Evolutionary conservation across 2,888 invertebrate genomes (phyloP), one percentile per base, ranked within the genome.

Genomic region (Melinopterus prodromus): DNA sequence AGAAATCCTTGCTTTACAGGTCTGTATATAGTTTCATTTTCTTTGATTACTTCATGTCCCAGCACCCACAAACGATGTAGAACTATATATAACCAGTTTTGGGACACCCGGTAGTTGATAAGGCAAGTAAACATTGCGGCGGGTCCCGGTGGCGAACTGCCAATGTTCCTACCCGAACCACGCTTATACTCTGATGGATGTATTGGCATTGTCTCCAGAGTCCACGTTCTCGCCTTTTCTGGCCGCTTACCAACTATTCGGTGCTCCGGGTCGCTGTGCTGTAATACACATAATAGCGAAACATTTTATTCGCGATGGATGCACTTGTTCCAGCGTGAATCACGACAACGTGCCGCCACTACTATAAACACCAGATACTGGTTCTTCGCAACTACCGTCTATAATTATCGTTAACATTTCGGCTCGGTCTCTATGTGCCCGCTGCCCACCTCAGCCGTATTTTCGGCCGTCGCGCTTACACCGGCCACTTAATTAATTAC

Each of bases 41-140:
- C 26, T 26, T 26, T 26, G 26, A 26, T 26, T 26, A 1, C 26
- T 1, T 26, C 26, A 26, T 26, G 26, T 26, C 26, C 26, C 26
- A 2, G 26, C 26, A 26, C 26, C 26, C 3, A 26, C 26, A 26
- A 26, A 26, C 26, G 26, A 26, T 26, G 26, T 26, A 26, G 26
- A 26, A 26, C 26, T 26, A 26, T 26, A 26, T 2, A 26, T 26
- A 26, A 53, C 16, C 70, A 76, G 77, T 79, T 85, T 84, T 83
- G 83, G 84, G 83, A 78, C 84, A 84, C 84, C 83, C 83, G 82
- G 83, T 84, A 83, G 84, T 84, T 83, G 82, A 79, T 76, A 80
- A 78, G 3, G 53, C 12, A 12, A 53, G 53, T 53, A 53, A 53
- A 53, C 53, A 53, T 53, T 53, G 53, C 53, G 53, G 53, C 53